Evolutionary conservation across 2,113 vertebrate species (phyloP).

Genomic region (Anarrhichthys ocellatus): DNA sequence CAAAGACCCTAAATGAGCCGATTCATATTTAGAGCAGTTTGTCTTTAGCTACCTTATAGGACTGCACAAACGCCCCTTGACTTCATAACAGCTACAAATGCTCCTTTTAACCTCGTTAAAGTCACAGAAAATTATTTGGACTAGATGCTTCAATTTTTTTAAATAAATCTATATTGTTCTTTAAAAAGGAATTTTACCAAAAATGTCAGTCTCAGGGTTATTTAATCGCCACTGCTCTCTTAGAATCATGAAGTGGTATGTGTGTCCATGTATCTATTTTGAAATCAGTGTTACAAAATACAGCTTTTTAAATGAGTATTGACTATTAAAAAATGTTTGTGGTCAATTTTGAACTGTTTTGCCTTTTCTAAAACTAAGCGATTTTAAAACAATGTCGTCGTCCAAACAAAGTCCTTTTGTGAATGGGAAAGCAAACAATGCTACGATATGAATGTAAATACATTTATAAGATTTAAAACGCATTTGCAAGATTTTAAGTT

Average conservation of each 20-base stretch:
- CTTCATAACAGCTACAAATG: neutral
- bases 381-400: neutral
- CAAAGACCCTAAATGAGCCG: neutral
- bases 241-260: neutral
- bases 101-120: neutral
- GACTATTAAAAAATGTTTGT: neutral
- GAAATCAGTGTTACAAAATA: neutral
- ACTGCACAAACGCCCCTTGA: neutral
- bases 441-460: neutral
- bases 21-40: rapidly evolving
- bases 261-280: neutral
- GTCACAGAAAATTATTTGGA: neutral
- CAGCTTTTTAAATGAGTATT: neutral
- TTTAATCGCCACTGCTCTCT: neutral
- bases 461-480: neutral
- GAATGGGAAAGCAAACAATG: neutral
- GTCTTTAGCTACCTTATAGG: neutral
- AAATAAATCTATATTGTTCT: neutral
- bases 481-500: neutral
- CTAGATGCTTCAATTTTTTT: neutral
- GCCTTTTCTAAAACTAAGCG: neutral
- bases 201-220: neutral
- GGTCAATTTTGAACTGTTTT: neutral
- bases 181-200: neutral
- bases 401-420: neutral